Evolutionary conservation across 2,113 vertebrate species (phyloP).

Genomic region (Gallinago paraguaiae): DNA sequence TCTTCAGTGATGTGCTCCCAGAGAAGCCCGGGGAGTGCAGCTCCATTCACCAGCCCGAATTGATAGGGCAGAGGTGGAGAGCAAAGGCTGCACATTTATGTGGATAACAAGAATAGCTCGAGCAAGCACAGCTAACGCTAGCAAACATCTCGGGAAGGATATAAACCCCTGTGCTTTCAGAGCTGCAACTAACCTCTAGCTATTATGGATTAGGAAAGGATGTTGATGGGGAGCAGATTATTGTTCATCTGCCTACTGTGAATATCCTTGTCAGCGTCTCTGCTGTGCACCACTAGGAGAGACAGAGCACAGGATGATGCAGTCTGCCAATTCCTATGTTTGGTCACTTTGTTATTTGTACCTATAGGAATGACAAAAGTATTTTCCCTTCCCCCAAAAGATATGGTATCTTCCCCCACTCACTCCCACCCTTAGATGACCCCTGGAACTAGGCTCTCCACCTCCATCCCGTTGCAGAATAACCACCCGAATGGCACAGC

Average conservation of each 20-base stretch:
- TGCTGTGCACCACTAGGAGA: not conserved
- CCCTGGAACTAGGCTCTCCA: not conserved
- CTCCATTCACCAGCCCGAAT: not conserved
- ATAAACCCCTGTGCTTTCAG: not conserved
- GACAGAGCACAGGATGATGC: not conserved
- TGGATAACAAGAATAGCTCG: not conserved
- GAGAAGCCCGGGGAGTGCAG: not conserved
- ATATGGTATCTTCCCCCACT: not conserved
- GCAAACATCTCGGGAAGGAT: not conserved
- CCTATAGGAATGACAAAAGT: not conserved
- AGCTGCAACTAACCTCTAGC: not conserved
- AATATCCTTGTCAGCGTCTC: not conserved
- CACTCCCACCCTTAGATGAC: not conserved
- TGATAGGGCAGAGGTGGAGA: conserved; percentile 18
- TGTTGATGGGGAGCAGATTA: not conserved
- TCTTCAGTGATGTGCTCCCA: conserved; percentile 4
- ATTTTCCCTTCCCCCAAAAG: not conserved
- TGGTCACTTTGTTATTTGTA: not conserved
- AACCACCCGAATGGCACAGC: not conserved
- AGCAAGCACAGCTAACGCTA: not conserved
- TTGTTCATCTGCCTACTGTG: not conserved
- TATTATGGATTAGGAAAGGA: not conserved
- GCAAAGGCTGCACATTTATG: not conserved
- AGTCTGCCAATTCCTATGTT: not conserved
- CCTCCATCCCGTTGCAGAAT: not conserved